Conservation (phyloP, 2,888 invertebrate genomes). For the Cheilosia pagana region DNA sequence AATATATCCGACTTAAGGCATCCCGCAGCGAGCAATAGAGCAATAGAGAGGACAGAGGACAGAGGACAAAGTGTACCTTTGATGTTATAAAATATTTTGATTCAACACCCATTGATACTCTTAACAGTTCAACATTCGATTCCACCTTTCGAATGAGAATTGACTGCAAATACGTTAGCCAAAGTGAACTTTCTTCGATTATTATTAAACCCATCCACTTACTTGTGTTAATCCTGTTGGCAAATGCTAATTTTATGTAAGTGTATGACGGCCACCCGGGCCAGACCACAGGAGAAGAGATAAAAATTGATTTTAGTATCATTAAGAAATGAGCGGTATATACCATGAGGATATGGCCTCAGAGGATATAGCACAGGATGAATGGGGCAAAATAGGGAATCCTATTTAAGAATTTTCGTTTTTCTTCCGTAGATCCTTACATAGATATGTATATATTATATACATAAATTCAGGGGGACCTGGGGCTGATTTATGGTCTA, state of each 20-base stretch:
- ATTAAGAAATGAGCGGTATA: constrained; percentile 43
- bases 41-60: not conserved
- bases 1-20: not conserved
- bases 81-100: not conserved
- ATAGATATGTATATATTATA: not conserved
- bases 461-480: not conserved
- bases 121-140: constrained; percentile 15
- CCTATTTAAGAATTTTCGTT: constrained; percentile 7
- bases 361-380: constrained; percentile 14
- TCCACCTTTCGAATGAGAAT: constrained; percentile 30
- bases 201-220: constrained; percentile 23
- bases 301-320: constrained; percentile 43
- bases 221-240: constrained; percentile 9
- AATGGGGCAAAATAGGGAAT: constrained; percentile 5
- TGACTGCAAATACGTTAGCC: constrained; percentile 23
- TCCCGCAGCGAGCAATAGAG: too few species aligned
- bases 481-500: constrained; percentile 23
- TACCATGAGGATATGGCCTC: constrained; percentile 12
- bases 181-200: constrained; percentile 25
- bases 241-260: constrained; percentile 36
- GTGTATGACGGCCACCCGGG: not conserved
- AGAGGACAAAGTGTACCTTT: too few species aligned
- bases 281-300: constrained; percentile 10
- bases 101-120: not conserved
- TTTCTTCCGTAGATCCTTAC: not conserved